phyloP scores from a whole-genome alignment of 2,888 invertebrate species.

The Microplitis manilae region DNA sequence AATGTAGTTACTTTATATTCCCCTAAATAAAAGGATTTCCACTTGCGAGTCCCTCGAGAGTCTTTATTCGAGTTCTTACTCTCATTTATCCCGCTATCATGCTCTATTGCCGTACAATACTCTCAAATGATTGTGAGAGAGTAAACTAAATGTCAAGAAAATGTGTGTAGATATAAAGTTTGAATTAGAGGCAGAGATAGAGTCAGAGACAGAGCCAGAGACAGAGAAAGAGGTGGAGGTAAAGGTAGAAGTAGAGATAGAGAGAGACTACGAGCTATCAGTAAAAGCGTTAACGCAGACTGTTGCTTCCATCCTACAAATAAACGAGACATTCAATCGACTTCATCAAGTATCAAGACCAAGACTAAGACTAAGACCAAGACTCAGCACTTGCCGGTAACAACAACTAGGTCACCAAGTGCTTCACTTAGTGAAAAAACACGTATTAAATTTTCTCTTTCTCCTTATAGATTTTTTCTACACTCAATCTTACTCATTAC shows the following conservation, averaged over 20 bases:
- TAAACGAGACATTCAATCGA: conserved; percentile 9
- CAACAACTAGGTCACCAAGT: conserved; percentile 17
- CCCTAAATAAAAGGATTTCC: not conserved
- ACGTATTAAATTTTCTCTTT: not conserved
- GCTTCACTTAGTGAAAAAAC: not conserved
- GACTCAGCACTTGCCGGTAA: not conserved
- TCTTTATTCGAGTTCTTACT: not conserved
- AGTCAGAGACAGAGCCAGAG: too few relatives aligned
- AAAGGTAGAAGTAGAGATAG: too few relatives aligned
- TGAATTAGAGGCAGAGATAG: too few relatives aligned
- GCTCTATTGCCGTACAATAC: not conserved
- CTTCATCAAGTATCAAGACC: not conserved
- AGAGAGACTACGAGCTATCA: not conserved
- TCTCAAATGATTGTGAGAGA: not conserved
- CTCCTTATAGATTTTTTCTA: not conserved
- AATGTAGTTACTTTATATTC: not conserved
- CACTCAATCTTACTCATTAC: not conserved
- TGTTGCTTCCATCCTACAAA: not conserved
- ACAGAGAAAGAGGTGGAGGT: too few relatives aligned
- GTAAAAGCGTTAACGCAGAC: not conserved
- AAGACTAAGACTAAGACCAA: not conserved
- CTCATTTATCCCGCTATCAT: not conserved
- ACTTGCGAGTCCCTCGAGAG: not conserved
- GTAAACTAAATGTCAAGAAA: not conserved
- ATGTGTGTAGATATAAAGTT: too few relatives aligned